Evolutionary conservation across 2,113 vertebrate genomes (phyloP), one percentile per base, ranked within the genome.

Genomic region (Pedionomus torquatus): DNA sequence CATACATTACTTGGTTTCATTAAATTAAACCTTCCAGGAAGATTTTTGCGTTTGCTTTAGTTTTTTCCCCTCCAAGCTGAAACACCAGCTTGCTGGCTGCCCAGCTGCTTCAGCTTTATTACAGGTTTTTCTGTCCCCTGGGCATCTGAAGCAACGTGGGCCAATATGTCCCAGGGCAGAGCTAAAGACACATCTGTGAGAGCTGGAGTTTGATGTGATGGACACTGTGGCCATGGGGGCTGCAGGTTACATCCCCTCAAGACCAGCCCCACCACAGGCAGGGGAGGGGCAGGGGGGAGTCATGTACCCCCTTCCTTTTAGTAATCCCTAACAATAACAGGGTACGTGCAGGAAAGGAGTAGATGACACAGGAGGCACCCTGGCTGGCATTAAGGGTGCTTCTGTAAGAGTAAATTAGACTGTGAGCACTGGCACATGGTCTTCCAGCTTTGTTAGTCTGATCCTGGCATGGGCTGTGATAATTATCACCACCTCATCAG

Each of bases 161-260:
- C 30, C 30, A 75, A 2, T 0, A 8, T 28, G 33, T 21, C 77
- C 41, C 72, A 75, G 23, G 35, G 61, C 69, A 86, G 88, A 1
- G 4, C 46, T 51, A 8, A 60, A 58, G 44, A 41, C 44, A 18
- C 57, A 23, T 5, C 26, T 72, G 70, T 51, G 46, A 65, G 57
- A 0, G 0, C 2, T 52, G 74, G 60, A 68, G 60, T 23, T 33
- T 8, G 63, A 43, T 10, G 58, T 0, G 16, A n/a, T 17, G 61
- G 60, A 52, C 64, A 68, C 43, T 39, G 44, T 20, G 26, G 76
- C 64, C 14, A 2, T 9, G 54, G 66, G 51, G 41, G 33, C 41
- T 82, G 72, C 57, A 57, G 39, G 35, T 28, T 28, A 16, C 1
- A 0, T 9, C 21, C 10, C 60, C 46, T 60, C 0, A 3, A 79